Percentiles rank a stretch among this genome's conserved stretches.
Evolutionary conservation across 2,888 invertebrate species (phyloP).

Genomic region (Anorthoa munda): DNA sequence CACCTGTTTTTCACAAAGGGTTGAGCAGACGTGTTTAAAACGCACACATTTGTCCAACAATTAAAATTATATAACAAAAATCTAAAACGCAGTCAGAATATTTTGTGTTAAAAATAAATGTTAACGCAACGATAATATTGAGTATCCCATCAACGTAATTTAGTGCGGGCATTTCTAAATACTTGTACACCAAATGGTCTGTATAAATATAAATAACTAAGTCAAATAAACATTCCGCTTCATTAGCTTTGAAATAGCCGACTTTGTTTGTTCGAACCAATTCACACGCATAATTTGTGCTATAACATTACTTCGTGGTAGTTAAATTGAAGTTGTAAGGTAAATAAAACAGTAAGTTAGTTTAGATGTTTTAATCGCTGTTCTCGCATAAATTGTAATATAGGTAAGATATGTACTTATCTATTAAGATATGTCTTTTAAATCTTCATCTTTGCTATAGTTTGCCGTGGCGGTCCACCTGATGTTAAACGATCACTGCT

Average conservation of each 20-base stretch:
- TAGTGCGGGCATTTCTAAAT: slow-evolving; percentile 21
- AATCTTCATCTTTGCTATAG: no score
- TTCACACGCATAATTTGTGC: slow-evolving; percentile 47
- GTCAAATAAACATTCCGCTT: slow-evolving; percentile 43
- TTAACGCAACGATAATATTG: slow-evolving; percentile 32
- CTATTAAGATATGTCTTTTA: no score
- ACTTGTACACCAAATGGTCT: slow-evolving; percentile 42
- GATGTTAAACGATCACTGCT: no score
- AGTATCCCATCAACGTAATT: slow-evolving; percentile 34
- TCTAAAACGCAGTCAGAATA: background rate
- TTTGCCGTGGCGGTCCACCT: no score
- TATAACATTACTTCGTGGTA: slow-evolving; percentile 31
- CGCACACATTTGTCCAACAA: no score
- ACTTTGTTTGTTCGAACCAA: slow-evolving; percentile 53
- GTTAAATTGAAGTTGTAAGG: slow-evolving; percentile 25
- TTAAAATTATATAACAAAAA: no score
- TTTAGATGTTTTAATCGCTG: background rate
- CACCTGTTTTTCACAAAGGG: no score
- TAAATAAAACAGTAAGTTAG: background rate
- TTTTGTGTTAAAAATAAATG: background rate
- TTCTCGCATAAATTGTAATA: background rate
- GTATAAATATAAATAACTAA: slow-evolving; percentile 55
- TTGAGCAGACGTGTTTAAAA: no score
- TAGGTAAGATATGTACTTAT: no score
- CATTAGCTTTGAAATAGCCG: slow-evolving; percentile 48